These are phyloP conservation scores for Lysandra bellargus DNA, from an alignment of 2,888 invertebrate genomes.

Conservation along the genomic window DNA sequence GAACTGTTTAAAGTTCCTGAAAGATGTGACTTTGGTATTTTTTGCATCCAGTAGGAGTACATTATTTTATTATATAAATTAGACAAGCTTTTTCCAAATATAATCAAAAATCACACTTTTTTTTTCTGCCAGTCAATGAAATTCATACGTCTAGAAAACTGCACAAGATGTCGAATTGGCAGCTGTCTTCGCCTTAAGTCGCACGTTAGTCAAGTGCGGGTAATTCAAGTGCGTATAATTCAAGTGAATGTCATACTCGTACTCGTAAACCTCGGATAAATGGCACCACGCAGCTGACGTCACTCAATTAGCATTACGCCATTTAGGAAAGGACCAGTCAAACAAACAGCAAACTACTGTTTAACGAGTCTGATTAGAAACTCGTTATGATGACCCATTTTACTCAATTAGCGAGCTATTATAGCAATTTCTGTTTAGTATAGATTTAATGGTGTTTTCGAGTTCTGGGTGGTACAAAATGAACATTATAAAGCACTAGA, in stretches of 20 bases:
- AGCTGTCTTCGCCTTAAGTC: too few relatives aligned
- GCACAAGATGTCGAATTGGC: too few relatives aligned
- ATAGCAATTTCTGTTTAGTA: slow-evolving; percentile 6
- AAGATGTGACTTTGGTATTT: too few relatives aligned
- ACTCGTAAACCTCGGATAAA: neutral
- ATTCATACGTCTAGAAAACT: too few relatives aligned
- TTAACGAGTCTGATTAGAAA: slow-evolving; percentile 42
- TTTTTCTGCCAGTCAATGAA: too few relatives aligned
- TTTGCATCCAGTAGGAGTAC: too few relatives aligned
- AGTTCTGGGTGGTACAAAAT: too few relatives aligned
- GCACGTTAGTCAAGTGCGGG: neutral
- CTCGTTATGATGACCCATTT: slow-evolving; percentile 41
- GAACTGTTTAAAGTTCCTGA: too few relatives aligned
- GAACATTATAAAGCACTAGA: too few relatives aligned
- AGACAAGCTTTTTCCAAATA: too few relatives aligned
- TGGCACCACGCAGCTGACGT: slow-evolving; percentile 39
- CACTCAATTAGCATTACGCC: slow-evolving; percentile 40
- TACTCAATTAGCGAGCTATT: slow-evolving; percentile 20
- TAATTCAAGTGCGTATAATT: neutral
- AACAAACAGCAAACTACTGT: slow-evolving; percentile 38
- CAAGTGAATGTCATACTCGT: neutral
- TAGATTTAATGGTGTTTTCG: neutral
- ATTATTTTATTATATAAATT: too few relatives aligned
- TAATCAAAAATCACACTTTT: too few relatives aligned
- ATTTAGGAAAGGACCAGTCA: slow-evolving; percentile 44